phyloP scores from a whole-genome alignment of 2,797 vertebrate species.

The Sciaenops ocellatus region DNA sequence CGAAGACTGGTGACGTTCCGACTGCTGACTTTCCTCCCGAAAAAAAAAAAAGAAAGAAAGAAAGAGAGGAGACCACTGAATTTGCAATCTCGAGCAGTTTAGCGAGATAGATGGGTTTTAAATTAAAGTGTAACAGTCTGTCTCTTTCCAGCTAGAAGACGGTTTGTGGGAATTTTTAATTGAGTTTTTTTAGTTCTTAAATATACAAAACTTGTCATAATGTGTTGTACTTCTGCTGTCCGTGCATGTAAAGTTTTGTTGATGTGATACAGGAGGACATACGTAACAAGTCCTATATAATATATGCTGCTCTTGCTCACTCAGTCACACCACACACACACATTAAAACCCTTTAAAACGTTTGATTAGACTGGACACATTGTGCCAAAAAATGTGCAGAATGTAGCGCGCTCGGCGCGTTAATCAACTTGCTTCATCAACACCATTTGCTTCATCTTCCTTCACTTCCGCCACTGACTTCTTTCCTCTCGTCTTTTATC shows the following conservation, averaged over 20 bases:
- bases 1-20: slow-evolving; percentile 80
- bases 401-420: slow-evolving; percentile 28
- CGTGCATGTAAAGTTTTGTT: slow-evolving; percentile 36
- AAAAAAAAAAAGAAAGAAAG: slow-evolving; percentile 27
- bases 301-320: not conserved
- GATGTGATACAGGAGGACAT: not conserved
- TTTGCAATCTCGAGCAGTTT: slow-evolving; percentile 72
- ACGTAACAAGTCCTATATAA: not conserved
- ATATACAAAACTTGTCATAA: slow-evolving; percentile 56
- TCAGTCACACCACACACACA: slow-evolving; percentile 13
- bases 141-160: slow-evolving; percentile 66
- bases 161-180: slow-evolving; percentile 66
- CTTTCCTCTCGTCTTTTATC: slow-evolving; percentile 53
- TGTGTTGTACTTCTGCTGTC: slow-evolving; percentile 50
- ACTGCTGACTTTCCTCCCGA: slow-evolving; percentile 68
- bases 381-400: slow-evolving; percentile 63
- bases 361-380: slow-evolving; percentile 22
- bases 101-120: slow-evolving; percentile 77
- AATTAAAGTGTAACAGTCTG: slow-evolving; percentile 77
- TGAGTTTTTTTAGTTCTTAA: slow-evolving; percentile 58
- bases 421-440: slow-evolving; percentile 47
- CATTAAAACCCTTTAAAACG: slow-evolving; percentile 42
- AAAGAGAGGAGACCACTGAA: slow-evolving; percentile 53
- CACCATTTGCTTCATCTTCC: slow-evolving; percentile 36
- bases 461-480: slow-evolving; percentile 44